Conservation (phyloP, 2,888 invertebrate genomes). For the Muscina levida region DNA sequence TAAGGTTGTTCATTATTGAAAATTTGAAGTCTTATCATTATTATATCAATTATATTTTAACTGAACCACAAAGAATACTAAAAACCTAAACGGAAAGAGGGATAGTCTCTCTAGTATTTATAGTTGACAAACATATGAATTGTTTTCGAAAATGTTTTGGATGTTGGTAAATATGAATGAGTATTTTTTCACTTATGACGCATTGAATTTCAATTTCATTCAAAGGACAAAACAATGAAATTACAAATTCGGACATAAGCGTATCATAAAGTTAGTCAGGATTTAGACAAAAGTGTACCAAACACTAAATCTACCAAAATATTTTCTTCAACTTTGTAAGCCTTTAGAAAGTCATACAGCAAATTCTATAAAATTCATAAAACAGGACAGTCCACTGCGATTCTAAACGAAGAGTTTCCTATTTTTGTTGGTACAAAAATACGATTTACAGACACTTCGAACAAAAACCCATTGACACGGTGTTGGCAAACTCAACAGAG, state of each 20-base stretch:
- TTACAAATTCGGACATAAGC: constrained; percentile 38
- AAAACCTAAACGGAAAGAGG: too few relatives aligned
- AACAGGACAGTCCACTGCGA: constrained; percentile 12
- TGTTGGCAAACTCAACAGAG: constrained; percentile 63
- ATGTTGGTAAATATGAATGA: background rate
- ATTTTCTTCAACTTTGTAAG: constrained; percentile 71
- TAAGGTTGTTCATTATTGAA: too few relatives aligned
- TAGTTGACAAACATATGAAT: too few relatives aligned
- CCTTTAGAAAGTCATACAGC: constrained; percentile 48
- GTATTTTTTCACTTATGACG: constrained; percentile 1
- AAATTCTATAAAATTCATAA: constrained; percentile 10
- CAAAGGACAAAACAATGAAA: too few relatives aligned
- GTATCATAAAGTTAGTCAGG: constrained; percentile 72
- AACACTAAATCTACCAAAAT: constrained; percentile 73
- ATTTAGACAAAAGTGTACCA: constrained; percentile 67
- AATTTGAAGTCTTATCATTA: too few relatives aligned
- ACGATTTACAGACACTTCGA: constrained; percentile 71
- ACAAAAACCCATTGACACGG: constrained; percentile 65
- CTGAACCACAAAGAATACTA: too few relatives aligned
- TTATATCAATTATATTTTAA: too few relatives aligned
- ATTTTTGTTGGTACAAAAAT: constrained; percentile 74
- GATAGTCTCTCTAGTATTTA: too few relatives aligned
- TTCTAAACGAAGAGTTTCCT: background rate
- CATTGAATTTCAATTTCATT: too few relatives aligned
- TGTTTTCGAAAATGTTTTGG: background rate